Conservation (phyloP, 2,888 invertebrate species). For the Actias luna region DNA sequence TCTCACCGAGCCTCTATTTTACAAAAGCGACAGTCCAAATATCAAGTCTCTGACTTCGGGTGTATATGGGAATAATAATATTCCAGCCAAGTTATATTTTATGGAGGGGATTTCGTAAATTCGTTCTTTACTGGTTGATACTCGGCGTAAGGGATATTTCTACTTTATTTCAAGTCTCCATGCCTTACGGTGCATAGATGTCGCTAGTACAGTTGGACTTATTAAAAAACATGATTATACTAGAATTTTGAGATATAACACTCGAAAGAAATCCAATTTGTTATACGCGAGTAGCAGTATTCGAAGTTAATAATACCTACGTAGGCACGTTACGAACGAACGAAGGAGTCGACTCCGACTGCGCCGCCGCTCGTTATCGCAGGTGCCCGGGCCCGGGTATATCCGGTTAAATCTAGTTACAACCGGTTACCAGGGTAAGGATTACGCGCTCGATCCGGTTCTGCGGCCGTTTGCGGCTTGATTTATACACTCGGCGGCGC, state of each 20-base stretch:
- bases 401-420: constrained; percentile 63
- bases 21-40: too few species aligned
- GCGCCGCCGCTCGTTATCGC: constrained; percentile 59
- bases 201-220: background rate
- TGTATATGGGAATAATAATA: too few species aligned
- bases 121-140: too few species aligned
- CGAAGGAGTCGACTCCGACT: constrained; percentile 17
- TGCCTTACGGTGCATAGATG: too few species aligned
- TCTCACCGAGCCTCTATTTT: too few species aligned
- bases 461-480: constrained; percentile 67
- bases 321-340: constrained; percentile 25
- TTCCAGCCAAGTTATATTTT: too few species aligned
- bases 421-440: constrained; percentile 67
- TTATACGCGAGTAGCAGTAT: constrained; percentile 14
- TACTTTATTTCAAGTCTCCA: too few species aligned
- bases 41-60: too few species aligned
- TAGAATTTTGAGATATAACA: background rate
- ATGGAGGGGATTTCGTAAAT: too few species aligned
- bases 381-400: constrained; percentile 66
- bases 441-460: constrained; percentile 74
- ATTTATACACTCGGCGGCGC: constrained; percentile 64
- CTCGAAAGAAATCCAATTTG: constrained; percentile 12
- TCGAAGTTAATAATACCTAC: constrained; percentile 21
- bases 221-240: too few species aligned
- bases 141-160: too few species aligned